These are phyloP conservation scores for Brachionus rubens DNA, from an alignment of 1,140 invertebrate species.

Conservation along the genomic window DNA sequence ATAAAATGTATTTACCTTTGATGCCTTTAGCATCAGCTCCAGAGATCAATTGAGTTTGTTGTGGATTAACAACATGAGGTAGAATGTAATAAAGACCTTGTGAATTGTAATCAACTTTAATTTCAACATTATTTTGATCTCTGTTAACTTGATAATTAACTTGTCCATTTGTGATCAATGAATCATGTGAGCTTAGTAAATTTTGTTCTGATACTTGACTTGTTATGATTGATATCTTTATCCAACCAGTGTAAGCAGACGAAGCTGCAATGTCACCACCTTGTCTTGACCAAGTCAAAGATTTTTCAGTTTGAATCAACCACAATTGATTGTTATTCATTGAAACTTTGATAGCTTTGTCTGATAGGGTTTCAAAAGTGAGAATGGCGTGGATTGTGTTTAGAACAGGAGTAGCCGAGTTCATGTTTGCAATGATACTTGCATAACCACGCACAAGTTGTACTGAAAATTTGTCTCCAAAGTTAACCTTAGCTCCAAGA, in stretches of 20 bases:
- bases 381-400: slow-evolving; percentile 22
- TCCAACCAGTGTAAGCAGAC: background rate
- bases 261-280: background rate
- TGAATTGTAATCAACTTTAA: slow-evolving; percentile 9
- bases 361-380: background rate
- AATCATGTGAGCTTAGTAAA: background rate
- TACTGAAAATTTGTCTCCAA: slow-evolving; percentile 20
- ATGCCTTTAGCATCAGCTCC: slow-evolving; percentile 21
- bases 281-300: background rate
- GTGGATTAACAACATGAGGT: slow-evolving; percentile 21
- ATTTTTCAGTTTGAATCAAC: background rate
- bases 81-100: slow-evolving; percentile 16
- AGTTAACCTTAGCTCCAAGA: background rate
- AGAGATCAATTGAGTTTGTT: background rate
- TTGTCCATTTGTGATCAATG: slow-evolving; percentile 6
- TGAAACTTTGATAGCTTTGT: background rate
- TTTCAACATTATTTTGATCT: background rate
- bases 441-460: background rate
- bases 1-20: background rate
- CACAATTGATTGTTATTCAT: slow-evolving; percentile 29
- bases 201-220: background rate
- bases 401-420: background rate
- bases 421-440: slow-evolving; percentile 1
- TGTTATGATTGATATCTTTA: slow-evolving; percentile 6
- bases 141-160: background rate